These are phyloP conservation scores for Beris morrisii DNA, from an alignment of 2,888 invertebrate genomes.

Conservation along the genomic window DNA sequence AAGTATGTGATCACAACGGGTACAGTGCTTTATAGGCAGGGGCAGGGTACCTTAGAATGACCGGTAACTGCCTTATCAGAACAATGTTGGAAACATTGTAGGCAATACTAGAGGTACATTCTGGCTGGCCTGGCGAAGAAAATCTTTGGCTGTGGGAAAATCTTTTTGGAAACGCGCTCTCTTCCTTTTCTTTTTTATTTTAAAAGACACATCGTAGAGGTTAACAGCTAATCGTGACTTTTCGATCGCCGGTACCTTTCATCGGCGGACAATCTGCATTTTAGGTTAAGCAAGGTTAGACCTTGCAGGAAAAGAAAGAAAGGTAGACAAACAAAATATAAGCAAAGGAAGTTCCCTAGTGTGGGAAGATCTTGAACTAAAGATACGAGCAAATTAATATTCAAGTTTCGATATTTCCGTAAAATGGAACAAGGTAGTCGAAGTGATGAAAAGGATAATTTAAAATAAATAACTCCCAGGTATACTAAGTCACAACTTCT, in stretches of 20 bases:
- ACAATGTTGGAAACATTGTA: no score
- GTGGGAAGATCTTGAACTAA: conserved; percentile 16
- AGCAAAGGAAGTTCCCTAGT: conserved; percentile 16
- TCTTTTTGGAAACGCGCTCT: conserved; percentile 26
- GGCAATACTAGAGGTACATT: background rate
- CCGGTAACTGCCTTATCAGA: conserved; percentile 19
- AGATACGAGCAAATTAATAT: conserved; percentile 20
- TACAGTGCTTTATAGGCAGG: conserved; percentile 6
- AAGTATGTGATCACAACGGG: conserved; percentile 8
- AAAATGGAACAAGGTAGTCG: no score
- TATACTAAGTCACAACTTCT: no score
- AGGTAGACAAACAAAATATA: no score
- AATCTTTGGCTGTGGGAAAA: conserved; percentile 29
- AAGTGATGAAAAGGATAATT: no score
- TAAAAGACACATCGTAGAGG: conserved; percentile 8
- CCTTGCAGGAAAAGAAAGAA: conserved; percentile 4
- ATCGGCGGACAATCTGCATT: conserved; percentile 24
- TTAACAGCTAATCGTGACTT: conserved; percentile 30
- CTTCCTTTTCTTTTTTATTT: conserved; percentile 7
- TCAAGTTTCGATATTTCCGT: conserved; percentile 9
- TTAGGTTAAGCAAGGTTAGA: conserved; percentile 10
- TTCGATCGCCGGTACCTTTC: conserved; percentile 30
- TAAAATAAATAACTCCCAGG: no score
- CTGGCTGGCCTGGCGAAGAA: conserved; percentile 8
- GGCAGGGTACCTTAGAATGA: conserved; percentile 15